These are phyloP conservation scores for Gari tellinella DNA, from an alignment of 2,888 invertebrate genomes.

Conservation along the genomic window DNA sequence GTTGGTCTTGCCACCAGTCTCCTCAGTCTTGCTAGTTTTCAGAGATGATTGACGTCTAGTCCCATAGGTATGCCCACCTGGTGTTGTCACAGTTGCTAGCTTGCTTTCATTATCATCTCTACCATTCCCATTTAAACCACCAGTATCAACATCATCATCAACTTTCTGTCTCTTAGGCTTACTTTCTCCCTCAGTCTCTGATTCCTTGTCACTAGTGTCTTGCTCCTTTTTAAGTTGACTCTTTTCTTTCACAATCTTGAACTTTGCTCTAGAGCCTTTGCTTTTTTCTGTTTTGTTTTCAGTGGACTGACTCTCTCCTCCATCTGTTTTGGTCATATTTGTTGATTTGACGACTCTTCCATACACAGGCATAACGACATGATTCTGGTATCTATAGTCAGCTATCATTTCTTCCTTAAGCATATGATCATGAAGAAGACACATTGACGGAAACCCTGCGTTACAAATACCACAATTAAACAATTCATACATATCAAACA, in stretches of 20 bases:
- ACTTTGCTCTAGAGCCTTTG: no score
- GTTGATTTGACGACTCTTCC: no score
- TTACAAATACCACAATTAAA: slow-evolving; percentile 38
- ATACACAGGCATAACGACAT: no score
- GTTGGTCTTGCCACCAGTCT: background rate
- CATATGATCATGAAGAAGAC: slow-evolving; percentile 50
- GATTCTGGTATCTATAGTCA: slow-evolving; percentile 31
- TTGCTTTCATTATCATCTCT: background rate
- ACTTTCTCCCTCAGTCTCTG: background rate
- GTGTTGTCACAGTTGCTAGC: slow-evolving; percentile 1
- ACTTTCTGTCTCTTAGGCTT: background rate
- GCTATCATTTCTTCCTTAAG: slow-evolving; percentile 38
- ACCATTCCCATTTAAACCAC: slow-evolving; percentile 1
- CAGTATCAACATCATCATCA: slow-evolving; percentile 6
- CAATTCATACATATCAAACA: no score
- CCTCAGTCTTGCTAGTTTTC: background rate
- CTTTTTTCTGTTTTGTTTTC: no score
- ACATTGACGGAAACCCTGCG: slow-evolving; percentile 34
- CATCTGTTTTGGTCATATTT: no score
- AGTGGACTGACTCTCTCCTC: no score
- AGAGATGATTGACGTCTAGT: slow-evolving; percentile 10
- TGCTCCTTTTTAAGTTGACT: no score
- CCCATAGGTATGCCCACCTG: slow-evolving; percentile 11
- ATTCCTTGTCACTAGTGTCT: background rate
- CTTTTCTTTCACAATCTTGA: no score